Evolutionary conservation across 1,140 invertebrate species (phyloP).

Genomic region (Tetranychus urticae): DNA sequence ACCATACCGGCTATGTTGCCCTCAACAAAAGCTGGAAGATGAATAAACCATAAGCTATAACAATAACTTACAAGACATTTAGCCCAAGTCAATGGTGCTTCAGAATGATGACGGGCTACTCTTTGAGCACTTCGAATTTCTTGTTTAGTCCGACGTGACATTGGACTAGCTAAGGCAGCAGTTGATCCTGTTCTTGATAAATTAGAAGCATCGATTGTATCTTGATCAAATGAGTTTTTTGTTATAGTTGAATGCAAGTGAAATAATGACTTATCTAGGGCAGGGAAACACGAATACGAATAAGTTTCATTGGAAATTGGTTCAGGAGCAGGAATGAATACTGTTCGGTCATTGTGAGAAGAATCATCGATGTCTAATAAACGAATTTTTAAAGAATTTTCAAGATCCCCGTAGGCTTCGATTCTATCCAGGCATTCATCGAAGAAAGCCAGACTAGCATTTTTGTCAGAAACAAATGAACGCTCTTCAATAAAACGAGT

Average conservation of each 20-base stretch:
- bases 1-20: conserved; percentile 18
- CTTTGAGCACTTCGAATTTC: conserved; percentile 77
- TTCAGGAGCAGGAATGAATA: conserved; percentile 88
- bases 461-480: conserved; percentile 90
- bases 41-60: conserved; percentile 85
- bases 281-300: conserved; percentile 24
- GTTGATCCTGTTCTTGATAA: neutral
- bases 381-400: conserved; percentile 22
- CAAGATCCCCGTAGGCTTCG: conserved; percentile 21
- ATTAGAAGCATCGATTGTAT: neutral
- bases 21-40: conserved; percentile 50
- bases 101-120: conserved; percentile 44
- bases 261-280: conserved; percentile 31
- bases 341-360: conserved; percentile 58
- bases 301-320: conserved; percentile 21
- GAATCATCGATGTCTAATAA: conserved; percentile 50
- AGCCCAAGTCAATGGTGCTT: conserved; percentile 60
- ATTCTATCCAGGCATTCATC: conserved; percentile 80
- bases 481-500: conserved; percentile 95
- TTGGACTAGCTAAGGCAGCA: conserved; percentile 33
- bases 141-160: conserved; percentile 75
- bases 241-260: conserved; percentile 13
- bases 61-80: conserved; percentile 33
- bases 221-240: neutral
- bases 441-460: conserved; percentile 78